Evolutionary conservation across 2,113 vertebrate genomes (phyloP).

Genomic region (Triplophysa dalaica): DNA sequence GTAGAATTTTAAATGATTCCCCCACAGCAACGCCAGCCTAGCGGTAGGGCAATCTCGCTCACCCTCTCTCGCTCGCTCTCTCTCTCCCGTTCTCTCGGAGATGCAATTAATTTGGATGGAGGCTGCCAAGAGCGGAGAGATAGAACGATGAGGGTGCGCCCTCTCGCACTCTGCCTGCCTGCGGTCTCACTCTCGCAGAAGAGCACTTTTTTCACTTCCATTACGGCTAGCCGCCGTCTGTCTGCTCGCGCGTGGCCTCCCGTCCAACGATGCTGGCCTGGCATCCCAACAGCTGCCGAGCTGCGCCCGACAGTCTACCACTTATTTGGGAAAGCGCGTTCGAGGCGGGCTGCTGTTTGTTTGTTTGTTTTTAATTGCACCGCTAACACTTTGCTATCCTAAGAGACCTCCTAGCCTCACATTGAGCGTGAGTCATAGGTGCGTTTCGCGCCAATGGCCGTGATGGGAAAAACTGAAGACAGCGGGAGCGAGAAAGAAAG

Average conservation of each 20-base stretch:
- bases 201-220: slow-evolving; percentile 42
- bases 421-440: slow-evolving; percentile 51
- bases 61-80: slow-evolving; percentile 41
- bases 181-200: slow-evolving; percentile 41
- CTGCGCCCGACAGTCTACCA: not conserved
- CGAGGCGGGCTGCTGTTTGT: slow-evolving; percentile 23
- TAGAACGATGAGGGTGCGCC: slow-evolving; percentile 56
- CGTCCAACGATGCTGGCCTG: slow-evolving; percentile 5
- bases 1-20: slow-evolving; percentile 78
- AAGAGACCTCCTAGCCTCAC: slow-evolving; percentile 27
- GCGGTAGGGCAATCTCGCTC: slow-evolving; percentile 55
- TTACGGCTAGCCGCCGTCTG: slow-evolving; percentile 49
- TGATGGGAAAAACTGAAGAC: slow-evolving; percentile 50
- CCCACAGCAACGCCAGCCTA: slow-evolving; percentile 75
- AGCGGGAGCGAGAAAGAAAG: slow-evolving; percentile 53
- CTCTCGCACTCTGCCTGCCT: slow-evolving; percentile 53
- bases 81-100: slow-evolving; percentile 54
- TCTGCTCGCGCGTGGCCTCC: slow-evolving; percentile 47
- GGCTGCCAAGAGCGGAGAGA: slow-evolving; percentile 59
- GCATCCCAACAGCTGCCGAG: slow-evolving; percentile 22
- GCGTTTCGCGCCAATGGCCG: slow-evolving; percentile 48
- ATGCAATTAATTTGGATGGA: slow-evolving; percentile 64
- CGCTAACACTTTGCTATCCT: slow-evolving; percentile 33
- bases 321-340: not conserved
- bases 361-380: slow-evolving; percentile 42